phyloP scores from a whole-genome alignment of 2,888 invertebrate species.

The Gortyna flavago region DNA sequence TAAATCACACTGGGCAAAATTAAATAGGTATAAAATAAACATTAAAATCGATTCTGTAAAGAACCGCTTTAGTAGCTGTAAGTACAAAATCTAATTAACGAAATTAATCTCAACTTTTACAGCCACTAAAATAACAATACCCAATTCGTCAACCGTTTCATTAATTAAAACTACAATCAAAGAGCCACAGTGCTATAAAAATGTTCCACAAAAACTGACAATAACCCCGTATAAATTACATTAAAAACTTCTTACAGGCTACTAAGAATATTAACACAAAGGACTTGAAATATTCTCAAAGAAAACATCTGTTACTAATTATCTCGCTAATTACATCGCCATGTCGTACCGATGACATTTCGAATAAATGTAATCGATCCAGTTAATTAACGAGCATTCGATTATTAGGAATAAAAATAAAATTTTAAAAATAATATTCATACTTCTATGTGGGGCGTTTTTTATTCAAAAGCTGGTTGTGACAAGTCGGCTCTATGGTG shows the following conservation, averaged over 20 bases:
- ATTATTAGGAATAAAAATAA: conserved; percentile 70
- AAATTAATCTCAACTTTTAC: neutral
- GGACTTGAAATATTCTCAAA: conserved; percentile 41
- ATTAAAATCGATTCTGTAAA: neutral
- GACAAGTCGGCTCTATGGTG: conserved; percentile 19
- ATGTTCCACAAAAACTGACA: conserved; percentile 47
- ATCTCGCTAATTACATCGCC: conserved; percentile 61
- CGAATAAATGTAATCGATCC: conserved; percentile 76
- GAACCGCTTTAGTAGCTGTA: neutral
- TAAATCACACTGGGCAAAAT: too few relatives aligned
- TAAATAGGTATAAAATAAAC: too few relatives aligned
- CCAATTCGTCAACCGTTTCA: conserved; percentile 32
- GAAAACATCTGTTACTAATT: conserved; percentile 66
- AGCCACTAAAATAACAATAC: conserved; percentile 14
- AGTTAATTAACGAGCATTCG: conserved; percentile 72
- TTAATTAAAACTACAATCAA: conserved; percentile 60
- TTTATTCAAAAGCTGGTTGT: conserved; percentile 48
- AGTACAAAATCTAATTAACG: neutral
- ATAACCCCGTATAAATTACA: conserved; percentile 50
- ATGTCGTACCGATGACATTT: conserved; percentile 73
- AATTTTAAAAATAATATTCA: conserved; percentile 47
- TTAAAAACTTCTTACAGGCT: conserved; percentile 42
- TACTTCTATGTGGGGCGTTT: conserved; percentile 47
- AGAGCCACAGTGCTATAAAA: conserved; percentile 29
- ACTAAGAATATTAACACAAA: conserved; percentile 50